Evolutionary conservation across 1,140 invertebrate genomes (phyloP), one percentile per base, ranked within the genome.

Genomic region (Drosophila watanabei): DNA sequence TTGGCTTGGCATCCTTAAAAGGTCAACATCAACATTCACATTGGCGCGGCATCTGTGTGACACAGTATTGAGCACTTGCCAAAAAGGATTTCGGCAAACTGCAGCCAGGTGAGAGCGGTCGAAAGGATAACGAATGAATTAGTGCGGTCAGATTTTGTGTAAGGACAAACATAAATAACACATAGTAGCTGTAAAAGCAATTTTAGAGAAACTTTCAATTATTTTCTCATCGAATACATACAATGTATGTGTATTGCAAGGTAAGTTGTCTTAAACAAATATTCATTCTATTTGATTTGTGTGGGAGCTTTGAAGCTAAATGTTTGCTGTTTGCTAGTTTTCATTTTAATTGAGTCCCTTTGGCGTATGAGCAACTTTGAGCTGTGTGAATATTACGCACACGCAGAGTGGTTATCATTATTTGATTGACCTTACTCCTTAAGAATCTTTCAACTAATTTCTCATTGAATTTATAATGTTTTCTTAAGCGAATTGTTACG

Each of bases 51-150:
- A 60, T 60, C 70, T 41, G 71, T 71, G 57, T 43, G 70, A 73
- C 70, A 75, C 49, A 24, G 35, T 63, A 75, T 63, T 75, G 72
- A 75, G 51, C 37, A 62, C n/a, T 64, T 56, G 71, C 72, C 71
- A 75, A 75, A 54, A 49, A 35, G 32, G 54, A 57, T 56, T 56
- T 51, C 10, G 69, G 20, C 45, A 72, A 73, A 49, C 49, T 73
- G 68, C 68, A 73, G 70, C 35, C 69, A 73, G 71, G 71, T 75
- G 56, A 72, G 37, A 73, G 54, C 35, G 39, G 64, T 8, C 24
- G 33, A 28, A 20, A 16, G 48, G 48, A 35, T 43, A 35, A 45
- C 13, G 28, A 35, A 69, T 69, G 35, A 69, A 69, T 69, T 49
- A 66, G 18, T 24, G 16, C 5, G 28, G 62, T 5, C 20, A 8